phyloP scores from a whole-genome alignment of 2,113 vertebrate genomes.

The Tetrax tetrax region DNA sequence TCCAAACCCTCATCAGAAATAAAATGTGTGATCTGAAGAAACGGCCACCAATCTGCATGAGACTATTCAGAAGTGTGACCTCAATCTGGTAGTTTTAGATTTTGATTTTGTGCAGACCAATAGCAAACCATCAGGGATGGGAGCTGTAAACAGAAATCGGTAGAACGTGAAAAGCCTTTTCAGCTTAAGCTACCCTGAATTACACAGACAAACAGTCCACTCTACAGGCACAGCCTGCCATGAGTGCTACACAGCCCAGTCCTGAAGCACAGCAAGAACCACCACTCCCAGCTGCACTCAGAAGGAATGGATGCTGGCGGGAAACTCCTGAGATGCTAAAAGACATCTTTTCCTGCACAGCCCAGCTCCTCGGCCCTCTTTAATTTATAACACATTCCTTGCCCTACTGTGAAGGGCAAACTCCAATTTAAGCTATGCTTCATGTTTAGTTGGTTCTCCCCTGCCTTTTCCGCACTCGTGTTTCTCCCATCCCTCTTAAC shows the following conservation, averaged over 20 bases:
- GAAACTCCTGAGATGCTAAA: background rate
- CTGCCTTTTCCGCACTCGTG: background rate
- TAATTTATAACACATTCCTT: background rate
- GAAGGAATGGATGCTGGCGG: background rate
- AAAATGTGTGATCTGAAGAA: background rate
- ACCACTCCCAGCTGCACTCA: background rate
- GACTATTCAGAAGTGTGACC: background rate
- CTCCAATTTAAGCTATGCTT: background rate
- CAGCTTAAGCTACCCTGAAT: background rate
- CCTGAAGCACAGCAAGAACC: background rate
- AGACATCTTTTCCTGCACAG: background rate
- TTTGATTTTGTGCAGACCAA: background rate
- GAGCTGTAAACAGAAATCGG: background rate
- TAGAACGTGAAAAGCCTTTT: background rate
- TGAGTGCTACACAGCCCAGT: background rate
- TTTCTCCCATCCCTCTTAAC: background rate
- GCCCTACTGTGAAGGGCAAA: background rate
- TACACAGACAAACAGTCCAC: background rate
- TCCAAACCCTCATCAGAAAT: background rate
- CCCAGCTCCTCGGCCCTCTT: background rate
- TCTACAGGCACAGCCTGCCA: background rate
- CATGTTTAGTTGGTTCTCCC: background rate
- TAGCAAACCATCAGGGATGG: background rate
- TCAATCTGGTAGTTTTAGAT: background rate
- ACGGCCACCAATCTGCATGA: background rate